These are phyloP conservation scores for Zelleria hepariella DNA, from an alignment of 2,888 invertebrate genomes.

Conservation along the genomic window DNA sequence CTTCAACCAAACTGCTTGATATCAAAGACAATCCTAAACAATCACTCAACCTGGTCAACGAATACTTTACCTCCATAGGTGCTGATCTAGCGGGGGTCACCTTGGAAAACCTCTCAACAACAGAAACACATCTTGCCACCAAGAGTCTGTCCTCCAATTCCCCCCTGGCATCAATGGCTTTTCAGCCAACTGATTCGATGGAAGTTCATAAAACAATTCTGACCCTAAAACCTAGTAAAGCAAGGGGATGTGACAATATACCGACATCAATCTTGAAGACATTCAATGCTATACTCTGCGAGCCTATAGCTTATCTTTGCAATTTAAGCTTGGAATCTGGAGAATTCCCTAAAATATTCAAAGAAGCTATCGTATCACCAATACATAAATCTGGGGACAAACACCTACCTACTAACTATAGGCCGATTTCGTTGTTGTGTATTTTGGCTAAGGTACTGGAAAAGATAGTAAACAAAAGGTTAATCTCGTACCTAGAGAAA, in stretches of 20 bases:
- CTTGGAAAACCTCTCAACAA: not conserved
- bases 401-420: not conserved
- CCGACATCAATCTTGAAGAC: not conserved
- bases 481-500: not conserved
- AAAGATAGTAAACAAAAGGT: constrained; percentile 2
- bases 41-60: not conserved
- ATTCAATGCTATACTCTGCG: not conserved
- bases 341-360: not conserved
- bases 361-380: not conserved
- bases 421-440: not conserved
- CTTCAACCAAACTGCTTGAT: not conserved
- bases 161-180: not conserved
- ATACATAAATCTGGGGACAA: not conserved
- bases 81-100: not conserved
- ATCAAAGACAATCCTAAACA: not conserved
- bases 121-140: not conserved
- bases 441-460: not conserved
- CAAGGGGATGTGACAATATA: not conserved
- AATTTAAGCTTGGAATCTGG: not conserved
- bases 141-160: not conserved
- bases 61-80: not conserved
- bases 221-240: not conserved
- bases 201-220: not conserved
- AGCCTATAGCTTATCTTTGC: not conserved
- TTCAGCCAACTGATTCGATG: not conserved